Evolutionary conservation across 2,797 vertebrate species (phyloP).

Genomic region (Centroberyx gerrardi): DNA sequence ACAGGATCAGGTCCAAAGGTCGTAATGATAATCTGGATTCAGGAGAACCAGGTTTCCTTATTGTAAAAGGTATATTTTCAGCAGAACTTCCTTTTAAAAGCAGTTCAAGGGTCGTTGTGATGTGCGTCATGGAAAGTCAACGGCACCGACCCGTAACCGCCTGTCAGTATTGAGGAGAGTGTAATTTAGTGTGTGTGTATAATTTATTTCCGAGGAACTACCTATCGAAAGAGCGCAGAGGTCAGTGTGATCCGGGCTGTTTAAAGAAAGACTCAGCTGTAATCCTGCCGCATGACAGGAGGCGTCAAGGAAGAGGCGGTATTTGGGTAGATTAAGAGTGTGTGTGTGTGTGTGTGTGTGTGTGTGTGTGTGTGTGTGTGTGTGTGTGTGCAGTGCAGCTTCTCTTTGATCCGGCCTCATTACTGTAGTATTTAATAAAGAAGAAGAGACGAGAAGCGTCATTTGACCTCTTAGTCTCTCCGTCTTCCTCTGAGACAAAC

Average conservation of each 20-base stretch:
- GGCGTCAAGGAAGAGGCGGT: neutral
- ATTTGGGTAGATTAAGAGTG: neutral
- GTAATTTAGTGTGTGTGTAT: slow-evolving; percentile 31
- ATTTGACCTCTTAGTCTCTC: neutral
- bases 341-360: slow-evolving; percentile 2
- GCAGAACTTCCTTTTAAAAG: neutral
- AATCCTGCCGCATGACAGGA: neutral
- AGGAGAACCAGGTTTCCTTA: no score
- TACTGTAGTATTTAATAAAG: slow-evolving; percentile 6
- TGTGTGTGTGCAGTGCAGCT: neutral
- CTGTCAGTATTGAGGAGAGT: slow-evolving; percentile 26
- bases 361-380: neutral
- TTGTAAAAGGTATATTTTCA: no score
- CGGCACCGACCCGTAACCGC: neutral
- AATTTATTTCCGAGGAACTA: slow-evolving; percentile 18
- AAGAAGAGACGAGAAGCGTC: neutral
- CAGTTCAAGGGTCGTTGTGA: neutral
- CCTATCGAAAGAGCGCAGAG: neutral
- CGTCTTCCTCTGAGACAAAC: slow-evolving; percentile 12
- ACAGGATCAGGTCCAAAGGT: no score
- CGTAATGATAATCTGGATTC: no score
- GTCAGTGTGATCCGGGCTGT: neutral
- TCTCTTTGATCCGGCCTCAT: slow-evolving; percentile 20
- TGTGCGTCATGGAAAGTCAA: slow-evolving; percentile 31
- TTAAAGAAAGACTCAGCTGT: neutral